Base-by-base conservation (phyloP, 2,888 invertebrate genomes). In the Smittia aterrima region DNA sequence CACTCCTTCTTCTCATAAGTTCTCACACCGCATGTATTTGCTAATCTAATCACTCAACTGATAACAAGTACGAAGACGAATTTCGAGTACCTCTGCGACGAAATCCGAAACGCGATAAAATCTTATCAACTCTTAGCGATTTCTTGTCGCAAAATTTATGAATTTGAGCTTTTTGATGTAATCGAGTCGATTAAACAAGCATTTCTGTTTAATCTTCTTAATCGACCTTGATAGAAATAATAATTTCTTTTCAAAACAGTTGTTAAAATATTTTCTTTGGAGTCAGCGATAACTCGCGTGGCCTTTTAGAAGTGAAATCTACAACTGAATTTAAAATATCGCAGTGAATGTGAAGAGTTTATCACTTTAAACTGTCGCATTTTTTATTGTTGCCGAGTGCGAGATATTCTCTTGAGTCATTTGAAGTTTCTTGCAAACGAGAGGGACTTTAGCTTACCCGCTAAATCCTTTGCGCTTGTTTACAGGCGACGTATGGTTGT, bases 391-490 rank as follows among this genome's bases (percentile, higher is more conserved):
- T 47, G n/a, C n/a, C n/a, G 13, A 58, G 9, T 22, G 58, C 3
- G 22, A 4, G 58, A 58, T 18, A 58, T 13, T 47, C 11, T 47
- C n/a, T 58, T 58, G 58, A 58, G 58, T 58, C 58, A 58, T 58
- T 58, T 47, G 47, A 47, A 47, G 24, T n/a, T n/a, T n/a, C 32
- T 66, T 16, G 25, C 25, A 22, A 58, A 18, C 24, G 6, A 4
- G 3, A 47, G 47, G n/a, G 13, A 24, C 24, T 6, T 58, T 6
- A 58, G 88, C 92, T 91, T 84, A 93, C 93, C 92, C 91, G 81
- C 92, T 91, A 79, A 93, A 93, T 67, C 90, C 92, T 77, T 92
- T 88, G 75, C 93, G 86, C 81, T 93, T 93, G 81, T 93, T 93
- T 71, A 93, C 92, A 24, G 92, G 92, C 75, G 94, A 93, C 78